phyloP scores from a whole-genome alignment of 2,113 vertebrate species.

The Tenebrosternarchus preto region DNA sequence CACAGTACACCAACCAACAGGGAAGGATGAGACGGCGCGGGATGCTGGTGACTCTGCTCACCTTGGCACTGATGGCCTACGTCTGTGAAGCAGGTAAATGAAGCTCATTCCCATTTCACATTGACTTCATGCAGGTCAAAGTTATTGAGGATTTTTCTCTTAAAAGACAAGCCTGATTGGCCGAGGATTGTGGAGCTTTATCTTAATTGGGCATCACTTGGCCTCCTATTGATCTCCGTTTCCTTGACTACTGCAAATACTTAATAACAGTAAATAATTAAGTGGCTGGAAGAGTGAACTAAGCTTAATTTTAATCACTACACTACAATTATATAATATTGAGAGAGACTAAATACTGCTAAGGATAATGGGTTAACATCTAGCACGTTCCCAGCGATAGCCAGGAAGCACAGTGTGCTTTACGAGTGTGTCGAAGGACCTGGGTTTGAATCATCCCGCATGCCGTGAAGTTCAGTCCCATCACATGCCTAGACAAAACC shows the following conservation, averaged over 20 bases:
- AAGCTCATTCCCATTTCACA: background rate
- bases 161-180: no score
- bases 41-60: slow-evolving; percentile 60
- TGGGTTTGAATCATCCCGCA: background rate
- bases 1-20: slow-evolving; percentile 33
- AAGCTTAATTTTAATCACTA: background rate
- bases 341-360: no score
- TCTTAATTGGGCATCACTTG: no score
- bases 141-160: no score
- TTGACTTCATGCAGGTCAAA: no score
- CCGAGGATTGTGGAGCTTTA: no score
- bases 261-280: background rate
- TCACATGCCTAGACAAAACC: background rate
- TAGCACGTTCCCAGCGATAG: no score
- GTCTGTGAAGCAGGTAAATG: slow-evolving; percentile 69
- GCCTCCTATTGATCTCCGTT: no score
- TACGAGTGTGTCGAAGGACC: background rate
- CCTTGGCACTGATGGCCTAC: slow-evolving; percentile 59
- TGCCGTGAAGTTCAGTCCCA: background rate
- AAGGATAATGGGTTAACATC: no score
- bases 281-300: background rate
- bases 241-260: no score
- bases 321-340: slow-evolving; percentile 9
- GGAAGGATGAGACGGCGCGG: slow-evolving; percentile 51
- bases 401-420: no score